Conservation (phyloP, 2,113 vertebrate species). For the Siniperca chuatsi region DNA sequence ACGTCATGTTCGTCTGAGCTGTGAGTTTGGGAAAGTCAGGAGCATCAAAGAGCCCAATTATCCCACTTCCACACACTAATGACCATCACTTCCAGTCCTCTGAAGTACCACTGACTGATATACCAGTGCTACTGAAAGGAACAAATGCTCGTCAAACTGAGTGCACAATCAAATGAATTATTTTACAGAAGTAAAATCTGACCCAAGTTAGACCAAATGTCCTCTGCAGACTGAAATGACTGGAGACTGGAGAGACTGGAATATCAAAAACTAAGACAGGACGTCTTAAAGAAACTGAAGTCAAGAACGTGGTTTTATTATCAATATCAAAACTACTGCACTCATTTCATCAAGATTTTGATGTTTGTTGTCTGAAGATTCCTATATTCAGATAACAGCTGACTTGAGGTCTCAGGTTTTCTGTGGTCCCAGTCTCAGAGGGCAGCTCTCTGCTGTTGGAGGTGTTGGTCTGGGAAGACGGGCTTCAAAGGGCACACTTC, state of each 20-base stretch:
- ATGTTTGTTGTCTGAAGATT: no score
- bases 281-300: neutral
- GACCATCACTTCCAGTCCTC: constrained; percentile 7
- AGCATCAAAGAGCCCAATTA: constrained; percentile 32
- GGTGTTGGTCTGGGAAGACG: constrained; percentile 35
- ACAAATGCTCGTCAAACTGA: neutral
- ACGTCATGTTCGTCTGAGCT: neutral
- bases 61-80: neutral
- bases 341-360: no score
- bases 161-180: no score
- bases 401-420: no score
- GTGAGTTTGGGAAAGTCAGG: neutral
- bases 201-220: neutral
- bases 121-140: neutral
- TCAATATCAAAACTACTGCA: no score
- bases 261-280: neutral
- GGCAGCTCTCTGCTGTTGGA: neutral
- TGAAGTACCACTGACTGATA: neutral
- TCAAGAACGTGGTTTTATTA: neutral
- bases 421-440: neutral
- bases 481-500: constrained; percentile 71
- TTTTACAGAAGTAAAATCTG: neutral
- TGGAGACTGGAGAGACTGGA: neutral
- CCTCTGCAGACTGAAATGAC: no score
- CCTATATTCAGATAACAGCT: no score